A percentile compares a stretch with the other conserved stretches of the same genome.
phyloP scores from a whole-genome alignment of 2,797 vertebrate species.

The Geotrypetes seraphini region DNA sequence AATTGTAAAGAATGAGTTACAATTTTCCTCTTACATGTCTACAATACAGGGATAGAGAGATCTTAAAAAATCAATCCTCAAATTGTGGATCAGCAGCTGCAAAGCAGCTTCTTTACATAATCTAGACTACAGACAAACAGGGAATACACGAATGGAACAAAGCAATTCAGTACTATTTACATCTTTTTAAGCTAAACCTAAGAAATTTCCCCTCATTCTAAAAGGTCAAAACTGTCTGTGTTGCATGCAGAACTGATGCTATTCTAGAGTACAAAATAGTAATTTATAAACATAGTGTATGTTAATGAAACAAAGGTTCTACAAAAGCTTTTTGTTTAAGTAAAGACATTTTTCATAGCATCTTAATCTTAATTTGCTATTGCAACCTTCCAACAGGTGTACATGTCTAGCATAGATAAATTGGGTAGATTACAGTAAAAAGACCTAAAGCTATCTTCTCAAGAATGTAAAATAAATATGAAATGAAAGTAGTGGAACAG shows the following conservation, averaged over 20 bases:
- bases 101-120: neutral
- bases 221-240: slow-evolving; percentile 12
- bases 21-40: too few relatives aligned
- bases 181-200: slow-evolving; percentile 7
- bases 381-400: slow-evolving; percentile 24
- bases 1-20: too few relatives aligned
- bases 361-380: slow-evolving; percentile 31
- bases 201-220: slow-evolving; percentile 4
- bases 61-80: too few relatives aligned
- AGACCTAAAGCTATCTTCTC: slow-evolving; percentile 27
- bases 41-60: too few relatives aligned
- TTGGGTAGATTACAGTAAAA: slow-evolving; percentile 27
- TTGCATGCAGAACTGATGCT: slow-evolving; percentile 8
- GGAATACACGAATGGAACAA: neutral
- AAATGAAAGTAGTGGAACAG: slow-evolving; percentile 37
- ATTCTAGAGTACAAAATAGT: slow-evolving; percentile 3
- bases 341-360: slow-evolving; percentile 37
- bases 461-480: slow-evolving; percentile 16
- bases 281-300: slow-evolving; percentile 30
- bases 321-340: slow-evolving; percentile 34
- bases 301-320: slow-evolving; percentile 29
- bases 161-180: neutral
- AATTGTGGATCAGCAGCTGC: too few relatives aligned
- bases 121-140: neutral
- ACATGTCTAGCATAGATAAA: slow-evolving; percentile 32